Base-by-base conservation (phyloP, 2,113 vertebrate species). In the Varanus salvator region DNA sequence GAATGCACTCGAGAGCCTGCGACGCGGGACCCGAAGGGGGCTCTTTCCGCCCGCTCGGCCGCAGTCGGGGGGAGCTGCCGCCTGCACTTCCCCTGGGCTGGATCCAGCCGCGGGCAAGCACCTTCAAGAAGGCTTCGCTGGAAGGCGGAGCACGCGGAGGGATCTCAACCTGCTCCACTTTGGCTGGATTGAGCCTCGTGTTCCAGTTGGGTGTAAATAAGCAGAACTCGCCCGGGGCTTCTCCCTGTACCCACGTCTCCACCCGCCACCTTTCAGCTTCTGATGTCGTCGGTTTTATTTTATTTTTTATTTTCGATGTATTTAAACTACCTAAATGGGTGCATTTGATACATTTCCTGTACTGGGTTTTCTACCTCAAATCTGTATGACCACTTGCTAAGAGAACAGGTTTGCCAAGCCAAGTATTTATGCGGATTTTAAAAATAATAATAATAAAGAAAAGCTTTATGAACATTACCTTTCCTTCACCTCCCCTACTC, bases 361-460 rank as follows among this genome's bases (percentile, higher is more conserved):
- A 96, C 95, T 89, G 87, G 96, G 94, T 95, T 95, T 96, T 96
- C 97, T 98, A 98, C 97, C 97, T 98, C 97, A 97, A 91, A 96
- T 95, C 94, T 94, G 81, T 95, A 93, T 95, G 95, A 96, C 96
- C 97, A 97, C 96, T 97, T 96, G 94, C 96, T 74, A 94, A 94
- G 94, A 92, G 93, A 94, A 93, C 87, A 95, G 93, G 94, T 94
- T 94, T 91, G 80, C 95, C 95, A 95, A 95, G 94, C 85, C 93
- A 95, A 95, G 72, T 96, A 96, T 97, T 96, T 97, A 95, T 57
- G 94, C 95, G 95, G 95, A 96, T 96, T 96, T 95, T 71, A 92
- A 87, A 29, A 80, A 85, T 74, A 54, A 52, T 72, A 23, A 85
- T 69, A 93, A 96, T 91, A 96, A 97, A 95, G 90, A 94, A 97